Percentiles rank a stretch among this genome's conserved stretches.
phyloP scores from a whole-genome alignment of 2,113 vertebrate genomes.

The Engraulis encrasicolus region DNA sequence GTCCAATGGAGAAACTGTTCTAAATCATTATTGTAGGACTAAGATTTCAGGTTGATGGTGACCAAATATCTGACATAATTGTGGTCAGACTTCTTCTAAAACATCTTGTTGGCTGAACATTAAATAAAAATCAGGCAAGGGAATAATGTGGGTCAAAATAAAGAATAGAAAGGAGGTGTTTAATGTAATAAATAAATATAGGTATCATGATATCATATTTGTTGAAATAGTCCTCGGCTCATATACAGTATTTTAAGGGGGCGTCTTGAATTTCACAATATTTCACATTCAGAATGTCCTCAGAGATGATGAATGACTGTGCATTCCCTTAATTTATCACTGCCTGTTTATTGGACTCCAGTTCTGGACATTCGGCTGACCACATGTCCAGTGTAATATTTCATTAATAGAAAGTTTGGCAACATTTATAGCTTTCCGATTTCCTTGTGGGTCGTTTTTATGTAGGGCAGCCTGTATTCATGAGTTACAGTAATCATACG shows the following conservation, averaged over 20 bases:
- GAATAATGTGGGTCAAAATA: too few relatives aligned
- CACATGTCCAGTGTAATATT: constrained; percentile 5
- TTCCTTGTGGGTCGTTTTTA: neutral
- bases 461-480: neutral
- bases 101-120: neutral
- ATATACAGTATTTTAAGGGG: neutral
- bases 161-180: too few relatives aligned
- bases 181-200: too few relatives aligned
- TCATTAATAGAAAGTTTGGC: constrained; percentile 1
- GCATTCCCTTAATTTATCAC: neutral
- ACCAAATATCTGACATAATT: too few relatives aligned
- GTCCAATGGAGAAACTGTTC: too few relatives aligned
- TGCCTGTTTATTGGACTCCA: neutral
- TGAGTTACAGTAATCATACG: neutral
- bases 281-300: neutral
- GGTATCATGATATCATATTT: neutral
- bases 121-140: neutral
- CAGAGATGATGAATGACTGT: neutral
- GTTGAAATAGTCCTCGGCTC: neutral
- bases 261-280: neutral
- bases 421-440: neutral
- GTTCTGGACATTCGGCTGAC: neutral
- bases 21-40: too few relatives aligned
- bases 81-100: too few relatives aligned
- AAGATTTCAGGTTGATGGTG: neutral